Percentiles rank a stretch among this genome's conserved stretches.
Conservation (phyloP, 2,113 vertebrate genomes). For the Petroica traversi region DNA sequence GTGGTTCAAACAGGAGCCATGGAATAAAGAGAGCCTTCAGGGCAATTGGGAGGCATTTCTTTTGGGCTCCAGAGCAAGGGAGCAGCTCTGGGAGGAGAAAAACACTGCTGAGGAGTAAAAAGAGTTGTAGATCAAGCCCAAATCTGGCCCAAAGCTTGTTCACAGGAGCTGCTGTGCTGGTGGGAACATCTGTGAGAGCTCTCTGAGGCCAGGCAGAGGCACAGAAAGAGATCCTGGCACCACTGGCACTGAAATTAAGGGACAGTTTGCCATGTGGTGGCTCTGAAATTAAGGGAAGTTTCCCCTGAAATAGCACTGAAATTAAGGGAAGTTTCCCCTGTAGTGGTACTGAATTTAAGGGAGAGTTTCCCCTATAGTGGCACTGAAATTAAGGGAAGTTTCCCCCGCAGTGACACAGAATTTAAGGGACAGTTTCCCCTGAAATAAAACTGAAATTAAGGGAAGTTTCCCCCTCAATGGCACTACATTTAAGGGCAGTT, state of each 20-base stretch:
- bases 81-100: not conserved
- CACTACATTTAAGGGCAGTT: not conserved
- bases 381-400: not conserved
- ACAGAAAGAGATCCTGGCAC: not conserved
- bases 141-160: not conserved
- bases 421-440: not conserved
- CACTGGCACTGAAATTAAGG: too few relatives aligned
- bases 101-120: not conserved
- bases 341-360: not conserved
- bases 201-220: not conserved
- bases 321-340: too few relatives aligned
- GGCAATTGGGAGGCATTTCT: not conserved
- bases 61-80: not conserved
- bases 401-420: fast-evolving
- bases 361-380: not conserved
- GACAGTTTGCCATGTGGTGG: fast-evolving
- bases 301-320: too few relatives aligned
- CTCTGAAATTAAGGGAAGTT: not conserved
- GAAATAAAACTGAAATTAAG: not conserved
- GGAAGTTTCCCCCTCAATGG: too few relatives aligned
- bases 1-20: conserved; percentile 33
- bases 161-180: not conserved
- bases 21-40: conserved; percentile 15
- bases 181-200: not conserved
- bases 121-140: not conserved